Conservation (phyloP, 2,888 invertebrate genomes). For the Pollenia griseotomentosa region DNA sequence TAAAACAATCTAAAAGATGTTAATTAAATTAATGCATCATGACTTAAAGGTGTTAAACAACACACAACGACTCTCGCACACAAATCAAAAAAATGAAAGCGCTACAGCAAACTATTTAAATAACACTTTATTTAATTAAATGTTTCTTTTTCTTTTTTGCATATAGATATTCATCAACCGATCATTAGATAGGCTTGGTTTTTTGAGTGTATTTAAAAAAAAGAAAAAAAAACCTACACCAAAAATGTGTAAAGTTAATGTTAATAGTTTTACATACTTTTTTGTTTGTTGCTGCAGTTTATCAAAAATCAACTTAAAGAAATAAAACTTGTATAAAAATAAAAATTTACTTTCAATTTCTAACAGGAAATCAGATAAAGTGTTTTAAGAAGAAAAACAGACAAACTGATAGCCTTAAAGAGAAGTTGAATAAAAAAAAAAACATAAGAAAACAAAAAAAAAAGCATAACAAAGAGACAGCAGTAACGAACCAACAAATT, state of each 20-base stretch:
- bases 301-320: slow-evolving; percentile 21
- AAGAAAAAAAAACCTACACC: background rate
- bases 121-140: slow-evolving; percentile 41
- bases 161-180: slow-evolving; percentile 18
- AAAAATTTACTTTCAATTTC: slow-evolving; percentile 70
- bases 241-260: slow-evolving; percentile 3
- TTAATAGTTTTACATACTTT: background rate
- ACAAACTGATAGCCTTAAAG: slow-evolving; percentile 32
- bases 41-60: slow-evolving; percentile 53
- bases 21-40: slow-evolving; percentile 45
- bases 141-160: slow-evolving; percentile 1
- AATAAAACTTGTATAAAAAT: slow-evolving; percentile 52
- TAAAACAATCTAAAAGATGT: slow-evolving; percentile 11
- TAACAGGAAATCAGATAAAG: slow-evolving; percentile 67
- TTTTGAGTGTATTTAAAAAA: background rate
- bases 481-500: slow-evolving; percentile 41
- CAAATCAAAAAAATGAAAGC: slow-evolving; percentile 52
- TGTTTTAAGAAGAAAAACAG: slow-evolving; percentile 47
- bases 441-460: slow-evolving; percentile 14
- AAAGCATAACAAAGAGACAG: background rate
- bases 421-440: slow-evolving; percentile 22
- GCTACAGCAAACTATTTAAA: slow-evolving; percentile 40
- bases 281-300: background rate
- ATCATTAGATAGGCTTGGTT: background rate
- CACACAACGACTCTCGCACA: slow-evolving; percentile 11